phyloP scores from a whole-genome alignment of 1,140 invertebrate species.

The Nephila pilipes region DNA sequence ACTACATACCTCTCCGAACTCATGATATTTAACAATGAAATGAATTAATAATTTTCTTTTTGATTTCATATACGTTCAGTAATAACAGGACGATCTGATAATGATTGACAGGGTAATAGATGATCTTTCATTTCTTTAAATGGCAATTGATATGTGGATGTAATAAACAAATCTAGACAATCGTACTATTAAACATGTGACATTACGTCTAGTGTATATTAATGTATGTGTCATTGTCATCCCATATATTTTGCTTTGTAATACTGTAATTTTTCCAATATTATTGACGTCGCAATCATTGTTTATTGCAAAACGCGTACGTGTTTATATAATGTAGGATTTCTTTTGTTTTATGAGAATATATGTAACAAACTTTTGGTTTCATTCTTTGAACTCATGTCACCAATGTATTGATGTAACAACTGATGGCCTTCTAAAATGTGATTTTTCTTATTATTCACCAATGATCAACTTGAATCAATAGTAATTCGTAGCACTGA shows the following conservation, averaged over 20 bases:
- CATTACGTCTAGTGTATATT: slow-evolving; percentile 82
- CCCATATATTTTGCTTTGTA: slow-evolving; percentile 79
- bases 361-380: slow-evolving; percentile 47
- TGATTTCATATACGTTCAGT: slow-evolving; percentile 46
- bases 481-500: slow-evolving; percentile 27
- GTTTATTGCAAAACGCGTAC: slow-evolving; percentile 67
- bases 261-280: slow-evolving; percentile 30
- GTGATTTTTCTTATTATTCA: neutral
- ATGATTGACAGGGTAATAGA: slow-evolving; percentile 52
- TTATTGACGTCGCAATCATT: slow-evolving; percentile 52
- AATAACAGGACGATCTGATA: slow-evolving; percentile 49
- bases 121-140: slow-evolving; percentile 9
- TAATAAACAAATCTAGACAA: slow-evolving; percentile 79
- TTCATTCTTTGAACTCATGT: slow-evolving; percentile 60
- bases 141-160: neutral
- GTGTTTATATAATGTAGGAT: slow-evolving; percentile 73
- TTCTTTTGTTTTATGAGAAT: slow-evolving; percentile 72
- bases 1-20: slow-evolving; percentile 67
- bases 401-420: slow-evolving; percentile 51
- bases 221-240: slow-evolving; percentile 81
- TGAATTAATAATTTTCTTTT: slow-evolving; percentile 16
- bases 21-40: slow-evolving; percentile 76
- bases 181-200: slow-evolving; percentile 83
- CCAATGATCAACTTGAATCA: slow-evolving; percentile 2
- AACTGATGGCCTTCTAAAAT: neutral